A percentile compares a stretch with the other conserved stretches of the same genome.
Conservation (phyloP, 2,113 vertebrate species). For the Epinephelus moara region DNA sequence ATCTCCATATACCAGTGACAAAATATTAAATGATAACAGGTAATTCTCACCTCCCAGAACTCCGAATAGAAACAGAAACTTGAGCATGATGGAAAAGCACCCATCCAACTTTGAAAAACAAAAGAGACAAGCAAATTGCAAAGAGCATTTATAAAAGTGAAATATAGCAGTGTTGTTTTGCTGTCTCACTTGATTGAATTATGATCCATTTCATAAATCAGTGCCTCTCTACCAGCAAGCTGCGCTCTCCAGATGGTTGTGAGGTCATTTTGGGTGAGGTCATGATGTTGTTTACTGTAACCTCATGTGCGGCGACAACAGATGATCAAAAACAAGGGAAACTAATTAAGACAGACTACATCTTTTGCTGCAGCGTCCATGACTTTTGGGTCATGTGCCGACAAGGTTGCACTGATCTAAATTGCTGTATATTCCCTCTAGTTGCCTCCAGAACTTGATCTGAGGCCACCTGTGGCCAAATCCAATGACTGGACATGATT, state of each 20-base stretch:
- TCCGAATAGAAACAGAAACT: slow-evolving; percentile 66
- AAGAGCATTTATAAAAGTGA: background rate
- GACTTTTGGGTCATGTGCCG: background rate
- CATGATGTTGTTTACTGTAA: slow-evolving; percentile 7
- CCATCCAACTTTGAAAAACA: slow-evolving; percentile 58
- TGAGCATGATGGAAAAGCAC: slow-evolving; percentile 70
- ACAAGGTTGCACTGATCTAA: background rate
- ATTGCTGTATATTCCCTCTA: background rate
- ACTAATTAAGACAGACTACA: background rate
- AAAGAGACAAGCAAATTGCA: background rate
- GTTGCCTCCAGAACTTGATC: background rate
- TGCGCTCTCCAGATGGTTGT: background rate
- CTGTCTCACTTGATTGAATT: background rate
- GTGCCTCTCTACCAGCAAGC: background rate
- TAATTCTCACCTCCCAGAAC: slow-evolving; percentile 74
- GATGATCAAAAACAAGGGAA: background rate
- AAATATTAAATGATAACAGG: background rate
- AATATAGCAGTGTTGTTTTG: background rate
- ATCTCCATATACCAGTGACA: background rate
- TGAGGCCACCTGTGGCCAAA: background rate
- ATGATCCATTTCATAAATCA: background rate
- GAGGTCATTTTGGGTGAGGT: slow-evolving; percentile 25
- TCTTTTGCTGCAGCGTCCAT: background rate
- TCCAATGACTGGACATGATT: slow-evolving; percentile 15
- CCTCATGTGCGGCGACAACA: background rate